Conservation (phyloP, 2,888 invertebrate genomes). For the Papilio gigon region DNA sequence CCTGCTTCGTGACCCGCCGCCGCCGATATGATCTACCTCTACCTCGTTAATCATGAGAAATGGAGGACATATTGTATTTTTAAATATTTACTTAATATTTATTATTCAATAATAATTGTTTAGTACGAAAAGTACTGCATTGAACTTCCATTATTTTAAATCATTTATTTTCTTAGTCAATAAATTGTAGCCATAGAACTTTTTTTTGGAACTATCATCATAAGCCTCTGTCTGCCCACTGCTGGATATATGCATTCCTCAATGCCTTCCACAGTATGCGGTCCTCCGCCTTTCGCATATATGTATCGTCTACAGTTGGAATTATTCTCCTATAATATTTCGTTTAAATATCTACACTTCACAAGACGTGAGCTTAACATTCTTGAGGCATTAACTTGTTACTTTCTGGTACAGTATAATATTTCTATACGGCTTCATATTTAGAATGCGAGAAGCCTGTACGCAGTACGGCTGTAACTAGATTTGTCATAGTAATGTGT, state of each 20-base stretch:
- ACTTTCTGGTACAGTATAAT: background rate
- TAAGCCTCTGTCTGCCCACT: too few relatives aligned
- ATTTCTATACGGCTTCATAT: background rate
- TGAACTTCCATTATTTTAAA: too few relatives aligned
- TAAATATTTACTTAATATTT: background rate
- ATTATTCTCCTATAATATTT: background rate
- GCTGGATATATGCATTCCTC: too few relatives aligned
- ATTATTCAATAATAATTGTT: background rate
- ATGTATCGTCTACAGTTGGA: too few relatives aligned
- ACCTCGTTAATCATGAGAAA: slow-evolving; percentile 29
- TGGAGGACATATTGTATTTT: background rate
- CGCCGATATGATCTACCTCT: slow-evolving; percentile 23
- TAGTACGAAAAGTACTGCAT: too few relatives aligned
- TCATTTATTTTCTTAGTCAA: too few relatives aligned
- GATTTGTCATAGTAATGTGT: too few relatives aligned
- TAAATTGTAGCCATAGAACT: too few relatives aligned
- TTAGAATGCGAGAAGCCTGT: slow-evolving; percentile 1
- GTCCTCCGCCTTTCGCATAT: too few relatives aligned
- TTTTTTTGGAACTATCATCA: too few relatives aligned
- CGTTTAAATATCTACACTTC: background rate
- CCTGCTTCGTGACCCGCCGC: slow-evolving; percentile 30
- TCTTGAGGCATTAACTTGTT: background rate
- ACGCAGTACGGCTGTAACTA: too few relatives aligned
- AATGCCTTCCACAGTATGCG: too few relatives aligned
- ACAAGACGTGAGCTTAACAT: background rate